These are phyloP conservation scores for Papilio xuthus DNA, from an alignment of 1,140 invertebrate genomes.

Conservation along the genomic window DNA sequence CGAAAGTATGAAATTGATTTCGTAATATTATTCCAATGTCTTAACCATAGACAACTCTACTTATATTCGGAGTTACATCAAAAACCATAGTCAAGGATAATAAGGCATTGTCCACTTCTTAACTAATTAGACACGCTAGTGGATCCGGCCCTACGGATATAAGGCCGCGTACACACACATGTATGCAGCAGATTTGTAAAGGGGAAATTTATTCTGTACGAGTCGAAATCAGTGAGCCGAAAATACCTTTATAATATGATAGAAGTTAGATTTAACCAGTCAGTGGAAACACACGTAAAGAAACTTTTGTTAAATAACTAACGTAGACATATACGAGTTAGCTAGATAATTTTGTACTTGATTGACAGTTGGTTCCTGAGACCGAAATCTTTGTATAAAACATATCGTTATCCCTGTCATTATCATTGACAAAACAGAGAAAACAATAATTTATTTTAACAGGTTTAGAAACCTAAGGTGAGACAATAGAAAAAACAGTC, in stretches of 20 bases:
- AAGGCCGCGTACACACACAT: neutral
- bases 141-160: neutral
- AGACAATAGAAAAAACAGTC: too few relatives aligned
- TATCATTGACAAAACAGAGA: too few relatives aligned
- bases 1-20: neutral
- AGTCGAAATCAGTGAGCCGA: neutral
- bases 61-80: neutral
- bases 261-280: neutral
- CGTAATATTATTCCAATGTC: neutral
- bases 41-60: neutral
- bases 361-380: too few relatives aligned
- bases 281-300: too few relatives aligned
- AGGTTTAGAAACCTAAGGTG: too few relatives aligned
- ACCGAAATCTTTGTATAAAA: too few relatives aligned
- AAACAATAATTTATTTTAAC: too few relatives aligned
- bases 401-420: too few relatives aligned
- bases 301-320: too few relatives aligned
- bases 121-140: neutral
- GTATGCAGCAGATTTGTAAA: neutral
- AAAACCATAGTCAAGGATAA: neutral
- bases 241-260: neutral
- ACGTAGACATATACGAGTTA: too few relatives aligned
- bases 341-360: too few relatives aligned
- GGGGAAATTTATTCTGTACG: neutral
- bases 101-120: neutral